Percentiles rank a stretch among this genome's conserved stretches.
Conservation (phyloP, 2,888 invertebrate genomes). For the Thereva nobilitata region DNA sequence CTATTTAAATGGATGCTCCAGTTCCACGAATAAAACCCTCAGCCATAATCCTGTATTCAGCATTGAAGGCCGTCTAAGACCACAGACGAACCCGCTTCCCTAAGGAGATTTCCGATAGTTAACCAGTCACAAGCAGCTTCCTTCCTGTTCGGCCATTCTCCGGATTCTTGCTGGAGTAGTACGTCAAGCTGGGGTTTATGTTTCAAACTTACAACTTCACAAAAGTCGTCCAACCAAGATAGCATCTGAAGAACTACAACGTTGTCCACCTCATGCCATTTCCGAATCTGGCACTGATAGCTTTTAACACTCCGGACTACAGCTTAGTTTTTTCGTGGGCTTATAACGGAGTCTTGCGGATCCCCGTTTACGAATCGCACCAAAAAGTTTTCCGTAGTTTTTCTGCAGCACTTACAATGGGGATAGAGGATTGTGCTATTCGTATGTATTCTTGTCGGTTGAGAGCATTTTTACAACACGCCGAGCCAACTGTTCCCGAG, state of each 20-base stretch:
- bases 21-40: too few relatives aligned
- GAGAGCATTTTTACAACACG: conserved; percentile 31
- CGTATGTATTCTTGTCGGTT: conserved; percentile 20
- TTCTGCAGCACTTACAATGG: conserved; percentile 28
- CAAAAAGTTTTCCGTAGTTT: conserved; percentile 33
- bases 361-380: conserved; percentile 5
- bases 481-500: conserved; percentile 27
- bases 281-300: conserved; percentile 20
- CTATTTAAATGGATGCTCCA: too few relatives aligned
- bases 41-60: too few relatives aligned
- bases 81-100: too few relatives aligned
- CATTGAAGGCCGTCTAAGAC: too few relatives aligned
- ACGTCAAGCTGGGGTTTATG: neutral
- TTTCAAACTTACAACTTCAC: conserved; percentile 32
- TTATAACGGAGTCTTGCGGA: conserved; percentile 21
- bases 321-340: conserved; percentile 18
- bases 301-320: conserved; percentile 22
- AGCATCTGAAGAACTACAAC: conserved; percentile 3
- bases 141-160: too few relatives aligned
- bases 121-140: too few relatives aligned
- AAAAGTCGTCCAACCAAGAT: conserved; percentile 12
- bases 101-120: too few relatives aligned
- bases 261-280: conserved; percentile 15
- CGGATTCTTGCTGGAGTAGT: too few relatives aligned
- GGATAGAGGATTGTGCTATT: conserved; percentile 17